phyloP scores from a whole-genome alignment of 2,888 invertebrate genomes.

The Furcula furcula region DNA sequence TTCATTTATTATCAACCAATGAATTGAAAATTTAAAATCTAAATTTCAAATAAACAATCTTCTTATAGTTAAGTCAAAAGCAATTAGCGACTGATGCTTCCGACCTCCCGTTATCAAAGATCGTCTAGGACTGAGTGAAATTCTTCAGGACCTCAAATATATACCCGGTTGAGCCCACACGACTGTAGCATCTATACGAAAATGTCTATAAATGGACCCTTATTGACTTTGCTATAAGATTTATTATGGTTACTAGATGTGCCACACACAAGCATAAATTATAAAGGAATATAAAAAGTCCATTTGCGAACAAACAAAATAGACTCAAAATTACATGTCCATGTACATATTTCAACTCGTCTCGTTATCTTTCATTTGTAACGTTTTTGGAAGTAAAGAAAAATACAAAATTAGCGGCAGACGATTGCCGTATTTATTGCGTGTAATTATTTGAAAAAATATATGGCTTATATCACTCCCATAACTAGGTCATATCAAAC shows the following conservation, averaged over 20 bases:
- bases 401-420: too few relatives aligned
- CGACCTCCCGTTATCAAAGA: slow-evolving; percentile 6
- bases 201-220: slow-evolving; percentile 19
- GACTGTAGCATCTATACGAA: slow-evolving; percentile 9
- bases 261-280: too few relatives aligned
- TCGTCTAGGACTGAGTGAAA: slow-evolving; percentile 15
- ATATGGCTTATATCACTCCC: too few relatives aligned
- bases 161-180: slow-evolving; percentile 20
- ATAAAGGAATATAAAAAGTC: too few relatives aligned
- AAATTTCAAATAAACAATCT: neutral
- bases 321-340: too few relatives aligned
- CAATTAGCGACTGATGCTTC: slow-evolving; percentile 1
- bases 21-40: neutral
- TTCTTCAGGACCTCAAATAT: slow-evolving; percentile 18
- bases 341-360: too few relatives aligned
- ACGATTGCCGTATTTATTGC: too few relatives aligned
- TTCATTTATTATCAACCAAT: neutral
- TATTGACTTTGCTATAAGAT: slow-evolving; percentile 5
- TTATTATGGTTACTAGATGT: slow-evolving; percentile 4
- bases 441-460: too few relatives aligned
- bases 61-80: neutral
- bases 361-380: too few relatives aligned
- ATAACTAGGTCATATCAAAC: too few relatives aligned
- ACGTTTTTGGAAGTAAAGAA: too few relatives aligned
- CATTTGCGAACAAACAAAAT: too few relatives aligned